A percentile compares a stretch with the other conserved stretches of the same genome.
These are phyloP conservation scores for Pteria penguin DNA, from an alignment of 2,888 invertebrate genomes.

Conservation along the genomic window DNA sequence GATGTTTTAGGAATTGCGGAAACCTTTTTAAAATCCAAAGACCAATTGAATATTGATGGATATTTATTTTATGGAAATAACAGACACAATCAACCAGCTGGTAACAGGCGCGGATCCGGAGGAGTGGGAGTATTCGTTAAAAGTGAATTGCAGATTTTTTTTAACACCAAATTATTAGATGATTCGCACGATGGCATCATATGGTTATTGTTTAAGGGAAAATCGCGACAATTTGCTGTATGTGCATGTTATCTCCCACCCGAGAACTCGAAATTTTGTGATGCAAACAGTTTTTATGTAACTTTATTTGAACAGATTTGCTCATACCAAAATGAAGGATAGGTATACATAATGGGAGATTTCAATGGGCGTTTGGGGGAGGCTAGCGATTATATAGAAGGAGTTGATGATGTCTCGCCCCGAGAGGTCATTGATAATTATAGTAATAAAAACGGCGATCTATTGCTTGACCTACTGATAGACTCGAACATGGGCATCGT, in stretches of 20 bases:
- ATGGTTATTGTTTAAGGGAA: not conserved
- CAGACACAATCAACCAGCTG: not conserved
- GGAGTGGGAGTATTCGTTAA: conserved; percentile 7
- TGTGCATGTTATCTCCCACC: conserved; percentile 17
- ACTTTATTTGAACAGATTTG: conserved; percentile 16
- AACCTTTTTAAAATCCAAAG: conserved; percentile 14
- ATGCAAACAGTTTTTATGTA: conserved; percentile 1
- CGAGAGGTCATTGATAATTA: conserved; percentile 24
- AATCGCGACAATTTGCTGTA: not conserved
- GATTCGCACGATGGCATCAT: not conserved
- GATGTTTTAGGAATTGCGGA: not conserved
- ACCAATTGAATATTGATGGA: conserved; percentile 6
- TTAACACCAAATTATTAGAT: not conserved
- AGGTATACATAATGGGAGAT: conserved; percentile 23
- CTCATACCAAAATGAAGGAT: conserved; percentile 28
- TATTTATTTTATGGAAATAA: conserved; percentile 3
- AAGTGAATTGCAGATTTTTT: not conserved
- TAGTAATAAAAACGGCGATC: conserved; percentile 20
- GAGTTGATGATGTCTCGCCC: conserved; percentile 22
- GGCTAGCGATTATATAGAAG: conserved; percentile 19
- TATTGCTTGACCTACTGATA: conserved; percentile 20
- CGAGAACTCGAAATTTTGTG: not conserved
- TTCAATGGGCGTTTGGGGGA: conserved; percentile 22
- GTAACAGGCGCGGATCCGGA: conserved; percentile 1
- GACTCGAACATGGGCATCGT: conserved; percentile 22